Conservation (phyloP, 1,140 invertebrate species). For the Probaryconus sp. region DNA sequence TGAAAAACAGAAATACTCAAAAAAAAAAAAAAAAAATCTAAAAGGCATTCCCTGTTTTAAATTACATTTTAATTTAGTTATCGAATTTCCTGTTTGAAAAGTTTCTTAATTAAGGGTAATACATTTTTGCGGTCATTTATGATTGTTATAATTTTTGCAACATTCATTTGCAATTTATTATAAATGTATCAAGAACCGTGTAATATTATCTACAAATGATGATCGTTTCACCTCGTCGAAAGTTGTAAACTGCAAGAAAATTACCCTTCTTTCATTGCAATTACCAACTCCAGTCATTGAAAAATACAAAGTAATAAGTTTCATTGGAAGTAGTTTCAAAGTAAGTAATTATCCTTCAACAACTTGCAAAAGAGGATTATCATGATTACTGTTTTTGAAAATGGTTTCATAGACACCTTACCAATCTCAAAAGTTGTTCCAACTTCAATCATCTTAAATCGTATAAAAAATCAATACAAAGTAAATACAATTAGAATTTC, state of each 20-base stretch:
- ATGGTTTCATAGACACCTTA: slow-evolving; percentile 26
- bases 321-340: slow-evolving; percentile 37
- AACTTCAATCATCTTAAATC: slow-evolving; percentile 41
- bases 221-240: slow-evolving; percentile 8
- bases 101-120: too few species aligned
- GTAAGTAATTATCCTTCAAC: slow-evolving; percentile 46
- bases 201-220: slow-evolving; percentile 20
- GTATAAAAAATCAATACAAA: slow-evolving; percentile 14
- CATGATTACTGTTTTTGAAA: slow-evolving; percentile 34
- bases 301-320: slow-evolving; percentile 39
- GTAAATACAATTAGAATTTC: slow-evolving; percentile 29
- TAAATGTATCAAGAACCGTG: slow-evolving; percentile 5
- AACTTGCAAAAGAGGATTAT: slow-evolving; percentile 37
- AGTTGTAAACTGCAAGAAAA: slow-evolving; percentile 38
- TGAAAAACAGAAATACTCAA: too few species aligned
- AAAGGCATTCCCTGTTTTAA: too few species aligned
- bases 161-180: too few species aligned
- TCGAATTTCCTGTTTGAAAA: too few species aligned
- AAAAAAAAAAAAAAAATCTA: too few species aligned
- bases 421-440: slow-evolving; percentile 37
- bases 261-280: slow-evolving; percentile 29
- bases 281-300: slow-evolving; percentile 7
- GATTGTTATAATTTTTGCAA: too few species aligned
- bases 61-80: too few species aligned
- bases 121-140: too few species aligned